Evolutionary conservation across 2,113 vertebrate genomes (phyloP), one percentile per base, ranked within the genome.

Genomic region (Alethe diademata): DNA sequence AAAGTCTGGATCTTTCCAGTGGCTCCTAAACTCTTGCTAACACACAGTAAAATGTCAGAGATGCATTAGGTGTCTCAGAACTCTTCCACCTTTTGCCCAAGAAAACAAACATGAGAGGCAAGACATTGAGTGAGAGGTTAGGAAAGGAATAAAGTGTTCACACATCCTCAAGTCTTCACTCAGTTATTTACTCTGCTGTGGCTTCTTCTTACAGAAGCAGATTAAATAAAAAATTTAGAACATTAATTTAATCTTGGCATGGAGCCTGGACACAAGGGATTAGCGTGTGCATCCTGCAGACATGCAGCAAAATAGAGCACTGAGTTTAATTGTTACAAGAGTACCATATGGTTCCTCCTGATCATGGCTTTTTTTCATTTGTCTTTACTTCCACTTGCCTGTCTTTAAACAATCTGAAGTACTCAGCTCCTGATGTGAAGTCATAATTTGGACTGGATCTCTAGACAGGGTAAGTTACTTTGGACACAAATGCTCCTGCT

Each of bases 221-320:
- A 91, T 95, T 85, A 96, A 94, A 91, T 80, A 79, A 90, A 96
- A 93, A 78, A 50, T 53, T 65, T 84, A 88, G 88, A 93, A 92
- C 67, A 91, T 82, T 88, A 88, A 96, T 90, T 96, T 81, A 81
- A 53, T 78, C 65, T 92, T 96, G 93, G 95, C 88, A 74, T 29
- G 48, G 42, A 79, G 87, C 78, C 96, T 93, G 42, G 79, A 65
- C 47, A 65, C 65, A 73, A 47, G 71, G 43, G 65, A 84, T 93
- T 97, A 90, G 94, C 96, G 88, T 88, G 67, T 67, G 57, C 64
- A 93, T 95, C 86, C 85, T 92, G 74, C 80, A 95, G 87, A 92
- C 45, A 38, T 1, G 11, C 61, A 80, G 60, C 78, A 67, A 91
- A 93, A 64, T 31, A 93, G 65, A 95, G 71, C 66, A 79, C n/a